A percentile compares a stretch with the other conserved stretches of the same genome.
These are phyloP conservation scores for Toxotes chatareus DNA, from an alignment of 2,113 vertebrate species.

Conservation along the genomic window DNA sequence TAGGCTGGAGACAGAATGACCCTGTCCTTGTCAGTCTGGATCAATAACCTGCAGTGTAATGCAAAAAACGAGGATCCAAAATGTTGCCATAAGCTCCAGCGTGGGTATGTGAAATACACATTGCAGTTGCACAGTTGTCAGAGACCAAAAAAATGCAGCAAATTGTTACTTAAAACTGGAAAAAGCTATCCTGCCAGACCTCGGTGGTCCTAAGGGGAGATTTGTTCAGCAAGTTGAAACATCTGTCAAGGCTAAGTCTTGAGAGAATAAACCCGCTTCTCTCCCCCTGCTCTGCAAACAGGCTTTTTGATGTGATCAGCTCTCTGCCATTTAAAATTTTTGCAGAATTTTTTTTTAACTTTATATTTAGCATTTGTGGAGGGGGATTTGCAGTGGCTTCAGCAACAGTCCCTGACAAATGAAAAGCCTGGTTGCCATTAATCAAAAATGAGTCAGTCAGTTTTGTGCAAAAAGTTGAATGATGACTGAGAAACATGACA, in stretches of 20 bases:
- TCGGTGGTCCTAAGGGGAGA: conserved; percentile 13
- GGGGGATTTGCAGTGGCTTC: not conserved
- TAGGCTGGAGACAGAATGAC: not conserved
- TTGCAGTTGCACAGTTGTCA: not conserved
- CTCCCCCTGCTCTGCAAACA: not conserved
- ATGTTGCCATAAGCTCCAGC: not conserved
- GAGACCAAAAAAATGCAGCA: not conserved
- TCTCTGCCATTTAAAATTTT: not conserved
- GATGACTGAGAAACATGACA: not conserved
- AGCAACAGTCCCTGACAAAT: not conserved
- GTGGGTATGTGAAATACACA: conserved; percentile 7
- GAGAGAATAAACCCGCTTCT: conserved; percentile 7
- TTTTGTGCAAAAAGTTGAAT: conserved; percentile 13
- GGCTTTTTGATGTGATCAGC: conserved; percentile 20
- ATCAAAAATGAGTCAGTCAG: not conserved
- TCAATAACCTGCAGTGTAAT: conserved; percentile 1
- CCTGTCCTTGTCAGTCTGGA: conserved; percentile 12
- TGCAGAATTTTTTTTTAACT: not conserved
- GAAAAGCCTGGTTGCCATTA: conserved; percentile 1
- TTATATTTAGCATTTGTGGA: not conserved
- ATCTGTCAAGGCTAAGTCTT: conserved; percentile 22
- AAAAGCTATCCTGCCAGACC: conserved; percentile 29
- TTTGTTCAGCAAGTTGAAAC: conserved; percentile 10
- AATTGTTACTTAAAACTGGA: conserved; percentile 10
- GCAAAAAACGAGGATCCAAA: not conserved